phyloP scores from a whole-genome alignment of 2,888 invertebrate genomes.

The Euzophera pinguis region DNA sequence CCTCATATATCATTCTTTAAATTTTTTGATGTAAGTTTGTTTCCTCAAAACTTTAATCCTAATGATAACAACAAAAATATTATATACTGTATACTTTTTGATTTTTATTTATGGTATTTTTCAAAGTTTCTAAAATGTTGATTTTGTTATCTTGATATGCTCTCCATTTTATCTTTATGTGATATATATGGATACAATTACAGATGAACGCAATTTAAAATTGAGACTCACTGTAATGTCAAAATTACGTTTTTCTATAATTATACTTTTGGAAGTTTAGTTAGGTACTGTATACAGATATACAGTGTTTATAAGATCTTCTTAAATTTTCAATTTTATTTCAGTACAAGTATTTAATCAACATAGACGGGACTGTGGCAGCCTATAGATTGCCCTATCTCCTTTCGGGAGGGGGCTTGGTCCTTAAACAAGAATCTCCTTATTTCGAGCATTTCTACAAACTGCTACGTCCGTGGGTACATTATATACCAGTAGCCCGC shows the following conservation, averaged over 20 bases:
- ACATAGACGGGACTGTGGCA: conserved; percentile 97
- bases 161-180: no score
- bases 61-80: not conserved
- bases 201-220: no score
- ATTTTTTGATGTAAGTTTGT: conserved; percentile 92
- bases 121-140: no score
- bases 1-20: conserved; percentile 93
- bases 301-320: no score
- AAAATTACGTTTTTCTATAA: no score
- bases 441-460: conserved; percentile 97
- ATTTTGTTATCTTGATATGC: no score
- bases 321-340: conserved; percentile 37
- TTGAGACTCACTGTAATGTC: no score
- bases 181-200: no score
- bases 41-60: not conserved
- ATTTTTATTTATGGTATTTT: no score
- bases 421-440: conserved; percentile 95
- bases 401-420: conserved; percentile 90
- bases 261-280: no score
- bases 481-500: conserved; percentile 90
- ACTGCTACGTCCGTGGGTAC: conserved; percentile 85
- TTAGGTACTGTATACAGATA: no score
- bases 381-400: conserved; percentile 96
- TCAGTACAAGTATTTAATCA: conserved; percentile 97
- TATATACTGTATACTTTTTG: no score